phyloP scores from a whole-genome alignment of 2,113 vertebrate species.

The Laticauda laticaudata region DNA sequence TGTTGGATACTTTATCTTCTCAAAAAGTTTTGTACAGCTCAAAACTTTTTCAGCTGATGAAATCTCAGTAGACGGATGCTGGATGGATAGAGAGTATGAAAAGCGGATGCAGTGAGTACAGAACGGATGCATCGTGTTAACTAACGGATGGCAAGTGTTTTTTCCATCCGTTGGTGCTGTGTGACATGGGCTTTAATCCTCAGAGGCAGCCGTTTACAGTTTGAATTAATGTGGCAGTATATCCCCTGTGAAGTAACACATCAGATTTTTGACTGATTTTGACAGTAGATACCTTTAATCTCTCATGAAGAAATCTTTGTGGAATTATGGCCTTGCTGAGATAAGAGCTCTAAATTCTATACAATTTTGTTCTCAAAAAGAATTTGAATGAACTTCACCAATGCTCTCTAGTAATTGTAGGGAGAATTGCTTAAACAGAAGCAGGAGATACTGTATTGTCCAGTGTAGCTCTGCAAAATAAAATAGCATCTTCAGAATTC shows the following conservation, averaged over 20 bases:
- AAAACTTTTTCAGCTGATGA: too few species aligned
- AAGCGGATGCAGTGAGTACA: too few species aligned
- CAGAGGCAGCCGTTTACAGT: constrained; percentile 27
- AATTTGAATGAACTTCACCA: constrained; percentile 50
- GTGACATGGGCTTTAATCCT: neutral
- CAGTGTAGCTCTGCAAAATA: neutral
- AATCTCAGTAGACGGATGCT: too few species aligned
- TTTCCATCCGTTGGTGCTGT: too few species aligned
- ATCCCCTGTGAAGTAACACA: constrained; percentile 44
- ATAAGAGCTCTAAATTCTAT: constrained; percentile 51
- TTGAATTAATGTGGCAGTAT: constrained; percentile 21
- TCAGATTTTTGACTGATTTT: constrained; percentile 37
- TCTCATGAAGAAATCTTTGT: constrained; percentile 47
- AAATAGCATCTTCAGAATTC: neutral
- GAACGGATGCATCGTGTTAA: too few species aligned
- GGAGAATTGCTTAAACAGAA: neutral
- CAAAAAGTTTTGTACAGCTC: too few species aligned
- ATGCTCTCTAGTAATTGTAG: constrained; percentile 26
- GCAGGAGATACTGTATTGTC: neutral
- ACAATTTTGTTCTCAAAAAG: constrained; percentile 29
- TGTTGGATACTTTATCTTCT: too few species aligned
- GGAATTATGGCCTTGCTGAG: constrained; percentile 32
- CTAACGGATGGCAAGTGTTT: too few species aligned
- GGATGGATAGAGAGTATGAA: too few species aligned
- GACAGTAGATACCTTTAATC: constrained; percentile 47